These are phyloP conservation scores for Neotragus pygmaeus DNA, from an alignment of 2,113 vertebrate species.

Conservation along the genomic window DNA sequence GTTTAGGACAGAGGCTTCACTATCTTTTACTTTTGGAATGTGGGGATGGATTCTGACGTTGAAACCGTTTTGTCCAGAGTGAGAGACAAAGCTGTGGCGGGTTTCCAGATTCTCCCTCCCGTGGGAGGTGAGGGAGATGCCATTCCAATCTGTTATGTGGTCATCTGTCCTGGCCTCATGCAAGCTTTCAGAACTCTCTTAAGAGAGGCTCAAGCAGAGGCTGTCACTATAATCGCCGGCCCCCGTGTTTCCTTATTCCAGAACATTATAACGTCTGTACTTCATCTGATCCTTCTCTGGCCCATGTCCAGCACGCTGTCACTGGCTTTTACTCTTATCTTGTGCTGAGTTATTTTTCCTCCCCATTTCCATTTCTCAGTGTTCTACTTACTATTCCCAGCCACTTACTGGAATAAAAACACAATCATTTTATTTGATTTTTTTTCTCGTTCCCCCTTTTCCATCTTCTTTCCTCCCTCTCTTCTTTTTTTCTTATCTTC, in stretches of 20 bases:
- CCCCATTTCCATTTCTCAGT: not conserved
- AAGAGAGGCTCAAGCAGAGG: not conserved
- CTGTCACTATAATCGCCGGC: accelerated
- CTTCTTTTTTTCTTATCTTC: not conserved
- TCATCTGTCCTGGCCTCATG: not conserved
- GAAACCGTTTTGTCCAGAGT: not conserved
- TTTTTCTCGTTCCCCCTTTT: not conserved
- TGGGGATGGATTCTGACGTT: not conserved
- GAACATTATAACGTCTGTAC: not conserved
- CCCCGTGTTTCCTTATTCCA: not conserved
- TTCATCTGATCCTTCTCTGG: not conserved
- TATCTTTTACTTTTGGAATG: not conserved
- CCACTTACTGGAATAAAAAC: not conserved
- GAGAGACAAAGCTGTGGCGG: not conserved
- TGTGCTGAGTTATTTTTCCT: not conserved
- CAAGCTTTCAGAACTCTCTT: not conserved
- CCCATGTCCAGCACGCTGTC: not conserved
- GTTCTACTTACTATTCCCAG: not conserved
- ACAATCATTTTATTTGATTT: not conserved
- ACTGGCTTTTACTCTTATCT: not conserved
- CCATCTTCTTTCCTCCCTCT: not conserved
- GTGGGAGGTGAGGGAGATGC: too few species aligned
- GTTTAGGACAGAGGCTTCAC: not conserved
- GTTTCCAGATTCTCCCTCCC: not conserved
- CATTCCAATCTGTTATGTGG: not conserved